A percentile compares a stretch with the other conserved stretches of the same genome.
Evolutionary conservation across 2,888 invertebrate species (phyloP).

Genomic region (Euclidia mi): DNA sequence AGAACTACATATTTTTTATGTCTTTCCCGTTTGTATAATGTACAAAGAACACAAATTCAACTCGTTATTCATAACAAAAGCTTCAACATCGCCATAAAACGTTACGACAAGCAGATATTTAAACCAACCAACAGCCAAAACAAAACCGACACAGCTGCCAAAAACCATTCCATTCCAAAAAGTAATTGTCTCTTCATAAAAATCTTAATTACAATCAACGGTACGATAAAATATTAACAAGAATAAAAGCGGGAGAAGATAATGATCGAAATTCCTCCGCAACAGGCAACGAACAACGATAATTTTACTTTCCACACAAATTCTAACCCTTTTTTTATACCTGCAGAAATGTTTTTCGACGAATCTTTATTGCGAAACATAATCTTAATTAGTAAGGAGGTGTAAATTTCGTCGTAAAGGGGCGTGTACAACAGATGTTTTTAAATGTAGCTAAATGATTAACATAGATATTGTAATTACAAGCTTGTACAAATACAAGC

Average conservation of each 20-base stretch:
- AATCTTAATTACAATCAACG: constrained; percentile 17
- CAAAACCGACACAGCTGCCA: neutral
- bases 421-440: constrained; percentile 18
- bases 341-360: constrained; percentile 56
- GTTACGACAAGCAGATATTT: too few species aligned
- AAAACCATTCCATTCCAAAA: neutral
- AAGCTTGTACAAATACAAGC: too few species aligned
- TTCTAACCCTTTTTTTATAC: constrained; percentile 64
- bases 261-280: constrained; percentile 23
- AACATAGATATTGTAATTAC: too few species aligned
- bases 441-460: too few species aligned
- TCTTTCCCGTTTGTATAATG: too few species aligned
- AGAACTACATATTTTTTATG: too few species aligned
- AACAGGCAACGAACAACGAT: constrained; percentile 42
- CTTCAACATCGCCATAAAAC: too few species aligned
- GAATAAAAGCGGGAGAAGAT: constrained; percentile 26
- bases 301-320: constrained; percentile 59
- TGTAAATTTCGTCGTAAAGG: constrained; percentile 62
- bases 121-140: neutral
- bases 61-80: too few species aligned
- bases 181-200: constrained; percentile 12
- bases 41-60: too few species aligned
- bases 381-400: constrained; percentile 74
- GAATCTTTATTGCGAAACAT: constrained; percentile 65
- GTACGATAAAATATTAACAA: constrained; percentile 24